These are phyloP conservation scores for Clarias gariepinus DNA, from an alignment of 2,113 vertebrate genomes.

Conservation along the genomic window DNA sequence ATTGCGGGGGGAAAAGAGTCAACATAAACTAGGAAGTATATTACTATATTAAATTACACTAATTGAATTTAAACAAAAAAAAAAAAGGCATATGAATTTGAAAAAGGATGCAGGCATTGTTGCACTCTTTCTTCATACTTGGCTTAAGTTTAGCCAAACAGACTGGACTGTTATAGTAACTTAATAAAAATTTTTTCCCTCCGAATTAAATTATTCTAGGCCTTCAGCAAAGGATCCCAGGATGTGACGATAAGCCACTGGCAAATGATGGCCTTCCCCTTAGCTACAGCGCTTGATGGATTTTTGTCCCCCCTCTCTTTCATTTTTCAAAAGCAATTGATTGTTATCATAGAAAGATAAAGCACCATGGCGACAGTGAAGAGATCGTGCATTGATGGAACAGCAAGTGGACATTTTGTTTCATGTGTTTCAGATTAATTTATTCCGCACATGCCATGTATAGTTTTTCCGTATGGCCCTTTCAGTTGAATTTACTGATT, in stretches of 20 bases:
- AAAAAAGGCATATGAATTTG: constrained; percentile 9
- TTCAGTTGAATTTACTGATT: not conserved
- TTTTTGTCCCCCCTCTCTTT: constrained; percentile 14
- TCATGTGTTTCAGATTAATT: constrained; percentile 22
- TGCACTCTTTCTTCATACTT: not conserved
- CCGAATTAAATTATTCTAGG: constrained; percentile 22
- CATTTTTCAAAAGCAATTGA: constrained; percentile 41
- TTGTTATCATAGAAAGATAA: constrained; percentile 46
- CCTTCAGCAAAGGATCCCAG: constrained; percentile 30
- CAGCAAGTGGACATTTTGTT: constrained; percentile 21
- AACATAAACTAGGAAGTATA: not conserved
- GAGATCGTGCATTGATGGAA: constrained; percentile 14
- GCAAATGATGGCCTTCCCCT: constrained; percentile 26
- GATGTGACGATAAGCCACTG: constrained; percentile 28
- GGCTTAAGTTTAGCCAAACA: constrained; percentile 29
- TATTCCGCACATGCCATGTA: not conserved
- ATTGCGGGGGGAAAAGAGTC: not conserved
- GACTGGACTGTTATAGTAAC: constrained; percentile 27
- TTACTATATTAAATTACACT: constrained; percentile 23
- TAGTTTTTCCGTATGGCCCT: constrained; percentile 7
- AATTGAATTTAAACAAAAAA: not conserved
- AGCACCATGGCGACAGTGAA: not conserved
- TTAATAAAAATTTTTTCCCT: constrained; percentile 15
- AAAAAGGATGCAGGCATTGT: constrained; percentile 1
- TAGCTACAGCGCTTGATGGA: constrained; percentile 31